Evolutionary conservation across 1,140 invertebrate species (phyloP), one percentile per base, ranked within the genome.

Genomic region (Nasonia longicornis): DNA sequence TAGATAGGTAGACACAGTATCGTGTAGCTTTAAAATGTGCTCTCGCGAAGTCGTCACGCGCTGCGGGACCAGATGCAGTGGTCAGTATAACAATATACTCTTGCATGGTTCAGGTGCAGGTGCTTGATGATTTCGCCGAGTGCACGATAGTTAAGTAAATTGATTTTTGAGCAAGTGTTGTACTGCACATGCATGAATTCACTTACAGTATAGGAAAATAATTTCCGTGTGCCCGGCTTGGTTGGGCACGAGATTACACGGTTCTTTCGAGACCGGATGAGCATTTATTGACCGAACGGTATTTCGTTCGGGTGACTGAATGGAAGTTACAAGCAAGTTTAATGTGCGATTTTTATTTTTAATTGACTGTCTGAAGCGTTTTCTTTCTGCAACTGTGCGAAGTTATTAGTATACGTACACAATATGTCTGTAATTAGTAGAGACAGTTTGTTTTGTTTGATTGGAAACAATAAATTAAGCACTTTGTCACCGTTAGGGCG

Each of bases 211-310:
- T 58, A 58, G 52, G 52, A 58, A 58, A 58, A 58, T 20, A 58
- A 58, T 20, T 58, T 58, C 52, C 16, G 52, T n/a, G 20, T n/a
- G 52, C 6, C 52, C 20, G 16, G 16, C 52, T 58, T 58, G 16
- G 52, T 6, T 58, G 20, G 52, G 20, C 52, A n/a, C 16, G 20
- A 58, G 16, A 58, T 58, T 58, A 58, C 7, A 58, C 16, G 7
- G 20, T 2, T 29, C 52, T 22, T 71, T 58, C 3, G 8, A 35
- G 7, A 38, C 2, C 48, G 22, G 29, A 58, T 20, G 70, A 70
- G 63, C 8, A 69, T 79, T 42, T 79, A 64, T 72, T 35, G 77
- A 79, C 70, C 26, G 26, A 72, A 42, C 38, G 48, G 20, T 52
- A 58, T 71, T 78, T 38, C n/a, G 45, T 70, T 22, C 14, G 10